phyloP scores from a whole-genome alignment of 2,888 invertebrate species.

The Selenia dentaria region DNA sequence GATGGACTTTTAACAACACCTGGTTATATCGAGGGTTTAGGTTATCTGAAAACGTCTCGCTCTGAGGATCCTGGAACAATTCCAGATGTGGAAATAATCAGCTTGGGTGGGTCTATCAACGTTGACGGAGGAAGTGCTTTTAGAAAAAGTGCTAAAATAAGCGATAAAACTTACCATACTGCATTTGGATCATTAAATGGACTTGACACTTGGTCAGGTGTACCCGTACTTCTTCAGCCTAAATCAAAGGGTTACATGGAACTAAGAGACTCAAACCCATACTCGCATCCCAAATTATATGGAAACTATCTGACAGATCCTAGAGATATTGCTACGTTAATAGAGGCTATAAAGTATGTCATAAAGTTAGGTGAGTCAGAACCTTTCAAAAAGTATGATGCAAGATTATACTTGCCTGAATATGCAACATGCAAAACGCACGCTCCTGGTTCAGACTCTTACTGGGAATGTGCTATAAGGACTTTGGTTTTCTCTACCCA shows the following conservation, averaged over 20 bases:
- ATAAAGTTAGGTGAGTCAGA: constrained; percentile 84
- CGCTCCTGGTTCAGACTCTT: constrained; percentile 84
- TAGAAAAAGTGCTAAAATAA: constrained; percentile 82
- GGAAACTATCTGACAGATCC: constrained; percentile 91
- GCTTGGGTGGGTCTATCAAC: constrained; percentile 86
- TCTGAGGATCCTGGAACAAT: constrained; percentile 82
- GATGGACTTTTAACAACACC: constrained; percentile 85
- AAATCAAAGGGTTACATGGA: constrained; percentile 89
- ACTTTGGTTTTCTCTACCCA: constrained; percentile 82
- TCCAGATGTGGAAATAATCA: constrained; percentile 88
- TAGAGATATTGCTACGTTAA: constrained; percentile 83
- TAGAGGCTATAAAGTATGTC: constrained; percentile 85
- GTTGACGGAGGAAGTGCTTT: constrained; percentile 83
- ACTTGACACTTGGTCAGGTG: constrained; percentile 85
- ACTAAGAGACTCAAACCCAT: constrained; percentile 89
- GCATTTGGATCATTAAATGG: constrained; percentile 83
- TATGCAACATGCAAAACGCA: constrained; percentile 80
- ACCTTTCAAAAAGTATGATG: constrained; percentile 84
- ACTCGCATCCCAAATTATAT: constrained; percentile 89
- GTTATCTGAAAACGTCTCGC: constrained; percentile 85
- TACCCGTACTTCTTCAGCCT: constrained; percentile 90
- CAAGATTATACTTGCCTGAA: constrained; percentile 77
- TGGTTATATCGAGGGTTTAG: constrained; percentile 87
- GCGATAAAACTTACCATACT: constrained; percentile 81
- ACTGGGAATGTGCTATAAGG: constrained; percentile 89